A percentile compares a stretch with the other conserved stretches of the same genome.
Evolutionary conservation across 1,140 invertebrate species (phyloP).

Genomic region (Cydia fagiglandana): DNA sequence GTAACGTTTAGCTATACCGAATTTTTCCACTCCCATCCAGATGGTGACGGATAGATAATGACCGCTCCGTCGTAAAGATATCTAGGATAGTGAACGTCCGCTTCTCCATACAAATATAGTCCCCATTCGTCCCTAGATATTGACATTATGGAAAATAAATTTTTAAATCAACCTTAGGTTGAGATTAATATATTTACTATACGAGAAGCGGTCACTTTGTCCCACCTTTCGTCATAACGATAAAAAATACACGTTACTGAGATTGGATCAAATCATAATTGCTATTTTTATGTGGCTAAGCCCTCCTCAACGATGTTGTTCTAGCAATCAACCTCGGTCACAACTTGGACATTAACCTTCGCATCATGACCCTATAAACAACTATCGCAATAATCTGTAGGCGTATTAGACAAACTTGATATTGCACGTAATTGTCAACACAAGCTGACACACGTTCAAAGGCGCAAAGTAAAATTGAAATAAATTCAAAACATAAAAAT

Average conservation of each 20-base stretch:
- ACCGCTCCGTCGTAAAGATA: background rate
- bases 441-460: background rate
- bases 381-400: constrained; percentile 26
- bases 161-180: too few species aligned
- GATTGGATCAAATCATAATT: background rate
- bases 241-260: too few species aligned
- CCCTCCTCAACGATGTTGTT: constrained; percentile 8
- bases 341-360: constrained; percentile 18
- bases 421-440: background rate
- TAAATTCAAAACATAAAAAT: background rate
- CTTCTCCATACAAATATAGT: too few species aligned
- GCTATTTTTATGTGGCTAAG: constrained; percentile 1
- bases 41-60: background rate
- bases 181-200: too few species aligned
- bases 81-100: background rate
- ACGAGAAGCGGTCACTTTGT: too few species aligned
- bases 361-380: background rate
- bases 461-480: background rate
- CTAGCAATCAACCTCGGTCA: background rate
- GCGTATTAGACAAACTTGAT: constrained; percentile 19
- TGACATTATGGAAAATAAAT: too few species aligned
- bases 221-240: too few species aligned
- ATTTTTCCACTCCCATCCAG: constrained; percentile 7
- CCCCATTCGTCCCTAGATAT: too few species aligned
- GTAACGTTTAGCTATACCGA: background rate